Evolutionary conservation across 2,113 vertebrate species (phyloP), one percentile per base, ranked within the genome.

Genomic region (Progne subis): DNA sequence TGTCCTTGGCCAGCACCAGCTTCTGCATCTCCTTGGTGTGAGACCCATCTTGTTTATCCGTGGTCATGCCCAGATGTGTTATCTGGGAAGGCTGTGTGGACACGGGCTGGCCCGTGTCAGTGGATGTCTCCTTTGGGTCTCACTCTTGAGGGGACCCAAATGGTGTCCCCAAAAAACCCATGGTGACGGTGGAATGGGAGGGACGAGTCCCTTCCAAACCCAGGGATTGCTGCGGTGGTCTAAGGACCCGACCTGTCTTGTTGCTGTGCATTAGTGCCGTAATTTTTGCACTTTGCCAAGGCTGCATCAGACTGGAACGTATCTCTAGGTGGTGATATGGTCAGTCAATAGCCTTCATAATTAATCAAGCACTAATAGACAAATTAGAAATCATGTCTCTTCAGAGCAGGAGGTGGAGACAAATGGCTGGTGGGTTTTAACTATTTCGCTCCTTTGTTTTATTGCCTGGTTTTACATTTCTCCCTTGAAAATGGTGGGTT

Each of bases 301-400:
- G 78, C 86, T 95, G 80, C 88, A 88, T 96, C 81, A 86, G 90
- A 75, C 89, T 93, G 91, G 83, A 96, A 96, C 75, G 16, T 90
- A 95, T 96, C 95, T 95, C 94, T 94, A 82, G 92, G 94, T 97
- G 94, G 86, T 95, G 95, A 96, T 96, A 81, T 83, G 94, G 95
- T 96, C 96, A 96, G 95, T 95, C 97, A 90, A 90, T 95, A 96
- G 93, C 92, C 92, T 93, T 96, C 92, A 85, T 97, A 97, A 96
- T 97, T 97, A 97, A 97, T 96, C 97, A 97, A 94, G 79, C 94
- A 90, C 93, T 96, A 96, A 96, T 86, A 96, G 93, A 94, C 89
- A 92, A 96, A 96, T 88, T 95, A 96, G 94, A 97, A 97, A 95
- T 86, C 50, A 29, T 49, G 53, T 82, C 91, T 88, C 86, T 96